Percentiles rank a stretch among this genome's conserved stretches.
phyloP scores from a whole-genome alignment of 2,888 invertebrate species.

The Drosophila birchii region DNA sequence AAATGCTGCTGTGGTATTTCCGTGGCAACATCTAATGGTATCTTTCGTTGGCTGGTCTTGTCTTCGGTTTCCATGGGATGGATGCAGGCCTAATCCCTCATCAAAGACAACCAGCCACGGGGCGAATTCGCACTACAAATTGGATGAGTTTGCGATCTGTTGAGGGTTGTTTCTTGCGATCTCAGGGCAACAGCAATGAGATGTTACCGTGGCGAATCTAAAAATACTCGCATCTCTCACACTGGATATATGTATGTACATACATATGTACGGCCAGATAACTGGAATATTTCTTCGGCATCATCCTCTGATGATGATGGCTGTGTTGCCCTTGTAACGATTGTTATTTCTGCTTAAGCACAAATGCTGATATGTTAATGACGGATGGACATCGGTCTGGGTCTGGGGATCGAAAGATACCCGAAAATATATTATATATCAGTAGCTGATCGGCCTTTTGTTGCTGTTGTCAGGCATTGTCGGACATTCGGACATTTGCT shows the following conservation, averaged over 20 bases:
- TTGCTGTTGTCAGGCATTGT: conserved; percentile 36
- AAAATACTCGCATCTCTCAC: conserved; percentile 50
- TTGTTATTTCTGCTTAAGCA: conserved; percentile 52
- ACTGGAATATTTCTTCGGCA: conserved; percentile 36
- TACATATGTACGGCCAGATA: conserved; percentile 30
- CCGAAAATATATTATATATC: conserved; percentile 28
- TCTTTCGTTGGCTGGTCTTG: conserved; percentile 13
- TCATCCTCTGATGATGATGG: conserved; percentile 33
- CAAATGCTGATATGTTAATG: conserved; percentile 72
- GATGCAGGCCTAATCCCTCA: conserved; percentile 51
- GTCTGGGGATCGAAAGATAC: conserved; percentile 30
- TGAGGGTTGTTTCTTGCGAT: conserved; percentile 60
- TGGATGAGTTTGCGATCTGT: conserved; percentile 35
- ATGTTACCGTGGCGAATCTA: conserved; percentile 70
- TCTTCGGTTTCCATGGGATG: conserved; percentile 25
- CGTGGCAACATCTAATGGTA: conserved; percentile 33
- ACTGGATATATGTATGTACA: conserved; percentile 16
- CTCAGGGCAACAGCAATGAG: conserved; percentile 41
- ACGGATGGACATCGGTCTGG: conserved; percentile 44
- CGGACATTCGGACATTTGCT: conserved; percentile 31
- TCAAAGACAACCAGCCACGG: conserved; percentile 48
- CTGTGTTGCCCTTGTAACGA: conserved; percentile 73
- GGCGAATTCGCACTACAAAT: conserved; percentile 51
- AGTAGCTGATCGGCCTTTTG: conserved; percentile 65
- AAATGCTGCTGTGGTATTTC: conserved; percentile 29